A percentile compares a stretch with the other conserved stretches of the same genome.
phyloP scores from a whole-genome alignment of 2,888 invertebrate genomes.

The Aleiodes testaceus region DNA sequence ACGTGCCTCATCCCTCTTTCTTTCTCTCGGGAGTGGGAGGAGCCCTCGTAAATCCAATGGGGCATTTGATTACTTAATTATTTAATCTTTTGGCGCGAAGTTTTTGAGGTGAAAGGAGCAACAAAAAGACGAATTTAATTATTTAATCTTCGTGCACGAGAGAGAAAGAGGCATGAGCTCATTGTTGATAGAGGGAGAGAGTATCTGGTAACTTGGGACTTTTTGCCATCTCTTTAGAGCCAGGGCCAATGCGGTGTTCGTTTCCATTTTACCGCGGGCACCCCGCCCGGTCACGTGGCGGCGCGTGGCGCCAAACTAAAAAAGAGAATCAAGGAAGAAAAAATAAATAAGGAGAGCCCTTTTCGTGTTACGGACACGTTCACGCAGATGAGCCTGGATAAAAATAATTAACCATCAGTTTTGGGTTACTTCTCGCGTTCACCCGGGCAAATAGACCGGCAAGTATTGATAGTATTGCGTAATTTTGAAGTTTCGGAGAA shows the following conservation, averaged over 20 bases:
- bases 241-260: conserved; percentile 57
- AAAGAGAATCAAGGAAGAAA: conserved; percentile 54
- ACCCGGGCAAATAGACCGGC: background rate
- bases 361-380: conserved; percentile 47
- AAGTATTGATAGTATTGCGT: background rate
- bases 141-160: conserved; percentile 46
- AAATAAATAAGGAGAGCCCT: conserved; percentile 44
- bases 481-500: too few species aligned
- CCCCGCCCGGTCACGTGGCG: conserved; percentile 66
- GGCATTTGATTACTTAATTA: conserved; percentile 45
- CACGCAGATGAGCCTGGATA: conserved; percentile 52
- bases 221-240: conserved; percentile 33
- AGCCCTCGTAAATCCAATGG: conserved; percentile 40
- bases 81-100: conserved; percentile 37
- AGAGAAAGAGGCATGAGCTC: too few species aligned
- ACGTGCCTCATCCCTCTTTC: conserved; percentile 1
- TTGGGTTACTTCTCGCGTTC: conserved; percentile 64
- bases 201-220: conserved; percentile 50
- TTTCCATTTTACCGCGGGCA: conserved; percentile 63
- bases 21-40: conserved; percentile 28
- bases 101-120: background rate
- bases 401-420: conserved; percentile 73
- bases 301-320: conserved; percentile 71
- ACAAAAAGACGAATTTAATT: conserved; percentile 43
- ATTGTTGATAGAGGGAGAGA: conserved; percentile 28